Base-by-base conservation (phyloP, 2,113 vertebrate genomes). In the Lamprotornis superbus region DNA sequence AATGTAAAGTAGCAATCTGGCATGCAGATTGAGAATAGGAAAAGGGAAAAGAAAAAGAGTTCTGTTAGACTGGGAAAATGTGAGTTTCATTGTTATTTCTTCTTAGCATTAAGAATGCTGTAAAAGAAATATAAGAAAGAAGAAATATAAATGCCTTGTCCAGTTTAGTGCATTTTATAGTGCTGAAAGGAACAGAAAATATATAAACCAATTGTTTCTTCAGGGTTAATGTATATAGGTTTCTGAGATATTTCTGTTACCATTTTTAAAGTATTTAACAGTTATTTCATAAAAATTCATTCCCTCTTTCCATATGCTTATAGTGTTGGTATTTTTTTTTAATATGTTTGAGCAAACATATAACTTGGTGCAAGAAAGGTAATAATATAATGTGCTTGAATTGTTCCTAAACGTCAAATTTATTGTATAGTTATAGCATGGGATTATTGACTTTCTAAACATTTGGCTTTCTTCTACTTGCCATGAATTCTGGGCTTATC, bases 201-300 rank as follows among this genome's bases (percentile, higher is more conserved):
- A 1, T 39, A 46, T 18, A 31, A 78, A 85, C 1, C 50, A 69
- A 50, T 23, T 70, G 4, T 15, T 74, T 56, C 8, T 52, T 82
- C 11, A 47, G 5, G 44, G 12, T 33, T 2, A 0, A 22, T 27
- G 3, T 31, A 16, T 14, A 44, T 28, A 46, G 24, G 11, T 27
- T 89, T 84, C 60, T 87, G 52, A 91, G 33, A 33, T 68, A 49
- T 5, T 12, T 59, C 8, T 9, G 75, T 67, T 39, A 46, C 7
- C 2, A 47, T 49, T 88, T 25, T 59, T 55, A 12, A 47, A 78
- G 16, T 12, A 63, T 55, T 76, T 77, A 61, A 82, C 9, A 63
- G 14, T 47, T 78, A 73, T 18, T 70, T 86, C 11, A 52, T 65
- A 42, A 83, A 90, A 92, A 70, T 24, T 28, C 25, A 4, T 35